Evolutionary conservation across 2,888 invertebrate genomes (phyloP), one percentile per base, ranked within the genome.

Genomic region (Melanargia galathea): DNA sequence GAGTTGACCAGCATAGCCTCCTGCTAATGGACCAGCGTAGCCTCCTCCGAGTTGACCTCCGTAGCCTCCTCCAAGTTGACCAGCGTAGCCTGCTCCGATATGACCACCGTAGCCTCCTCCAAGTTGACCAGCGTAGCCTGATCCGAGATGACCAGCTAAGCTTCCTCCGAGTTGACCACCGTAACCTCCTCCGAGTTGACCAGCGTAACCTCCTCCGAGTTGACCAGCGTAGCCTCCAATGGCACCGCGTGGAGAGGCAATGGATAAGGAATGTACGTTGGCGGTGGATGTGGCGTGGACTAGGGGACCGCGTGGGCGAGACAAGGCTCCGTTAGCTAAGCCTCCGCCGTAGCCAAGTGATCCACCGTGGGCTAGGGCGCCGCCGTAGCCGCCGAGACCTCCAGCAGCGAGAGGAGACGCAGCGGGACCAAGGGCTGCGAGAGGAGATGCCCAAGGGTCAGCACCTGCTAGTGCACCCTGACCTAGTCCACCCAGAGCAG

Each of bases 361-460:
- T 20, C 10, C 51, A 20, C 59, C 45, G 13, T 67, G 64, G 7
- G 57, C 58, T 35, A 68, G 22, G 5, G 69, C 54, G 43, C 67
- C 70, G 43, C 69, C 66, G 59, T 73, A 70, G 10, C 57, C 70
- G 16, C 59, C 70, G 16, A 73, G 20, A 10, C 70, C 70, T 54
- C 33, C 52, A 5, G 65, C 65, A 55, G 68, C 68, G 3, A 70
- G 46, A 13, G 61, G 43, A 30, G 30, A 30, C 20, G 60, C 57
- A 35, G 65, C 63, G 45, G 72, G 66, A 8, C 60, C 56, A 22
- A 64, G 52, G 6, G 63, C 56, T 38, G 69, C 71, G 35, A 73
- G 71, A 16, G 73, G 73, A 52, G 73, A 72, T 43, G 74, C 78
- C 33, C 16, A 60, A 13, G 73, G 69, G n/a, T 72, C 67, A 10